Conservation (phyloP, 2,797 vertebrate species). For the Helicolenus hilgendorfi region DNA sequence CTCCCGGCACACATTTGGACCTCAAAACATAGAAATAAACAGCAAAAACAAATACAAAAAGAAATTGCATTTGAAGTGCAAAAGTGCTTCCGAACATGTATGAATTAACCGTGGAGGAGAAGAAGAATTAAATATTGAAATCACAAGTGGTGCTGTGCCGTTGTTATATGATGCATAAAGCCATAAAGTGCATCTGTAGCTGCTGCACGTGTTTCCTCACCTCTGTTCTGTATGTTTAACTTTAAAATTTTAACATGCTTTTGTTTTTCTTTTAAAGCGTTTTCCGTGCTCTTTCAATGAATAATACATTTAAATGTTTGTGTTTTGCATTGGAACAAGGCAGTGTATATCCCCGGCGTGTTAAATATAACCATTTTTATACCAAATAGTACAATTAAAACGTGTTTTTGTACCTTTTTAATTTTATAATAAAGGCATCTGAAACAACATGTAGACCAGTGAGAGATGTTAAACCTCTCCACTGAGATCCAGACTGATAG, state of each 20-base stretch:
- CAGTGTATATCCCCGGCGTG: background rate
- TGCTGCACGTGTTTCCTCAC: background rate
- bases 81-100: constrained; percentile 6
- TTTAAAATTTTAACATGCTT: constrained; percentile 36
- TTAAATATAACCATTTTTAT: background rate
- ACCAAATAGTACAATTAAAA: background rate
- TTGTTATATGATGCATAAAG: constrained; percentile 26
- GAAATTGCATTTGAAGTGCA: background rate
- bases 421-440: background rate
- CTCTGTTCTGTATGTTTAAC: background rate
- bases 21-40: background rate
- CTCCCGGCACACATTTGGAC: background rate
- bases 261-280: background rate
- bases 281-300: background rate
- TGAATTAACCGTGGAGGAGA: constrained; percentile 4
- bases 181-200: constrained; percentile 30
- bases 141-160: constrained; percentile 10
- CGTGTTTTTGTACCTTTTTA: background rate
- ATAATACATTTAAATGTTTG: background rate
- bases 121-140: constrained; percentile 70
- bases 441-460: background rate
- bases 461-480: background rate
- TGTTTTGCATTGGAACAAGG: background rate
- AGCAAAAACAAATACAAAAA: background rate
- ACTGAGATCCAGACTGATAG: background rate